Conservation (phyloP, 2,888 invertebrate genomes). For the Rhagophthalmus giganteus region DNA sequence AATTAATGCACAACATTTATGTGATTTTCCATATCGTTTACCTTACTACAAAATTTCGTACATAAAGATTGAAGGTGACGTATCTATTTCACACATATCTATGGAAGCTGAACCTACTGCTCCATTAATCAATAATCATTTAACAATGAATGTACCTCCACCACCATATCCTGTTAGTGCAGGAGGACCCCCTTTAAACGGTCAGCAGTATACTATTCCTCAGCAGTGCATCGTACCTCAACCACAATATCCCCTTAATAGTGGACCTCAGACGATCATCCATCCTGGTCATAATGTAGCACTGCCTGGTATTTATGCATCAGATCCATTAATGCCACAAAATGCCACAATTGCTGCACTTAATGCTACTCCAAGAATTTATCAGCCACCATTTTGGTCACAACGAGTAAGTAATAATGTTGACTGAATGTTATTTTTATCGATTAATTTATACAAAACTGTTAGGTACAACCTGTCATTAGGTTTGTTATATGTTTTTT, state of each 20-base stretch:
- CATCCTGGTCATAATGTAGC: background rate
- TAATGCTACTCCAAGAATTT: background rate
- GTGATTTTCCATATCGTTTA: conserved; percentile 75
- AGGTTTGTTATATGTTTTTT: too few relatives aligned
- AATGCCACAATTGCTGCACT: background rate
- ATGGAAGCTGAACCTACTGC: conserved; percentile 58
- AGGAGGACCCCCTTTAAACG: background rate
- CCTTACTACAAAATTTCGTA: conserved; percentile 67
- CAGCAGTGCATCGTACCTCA: too few relatives aligned
- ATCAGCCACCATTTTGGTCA: background rate
- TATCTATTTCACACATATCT: conserved; percentile 66
- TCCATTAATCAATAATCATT: background rate
- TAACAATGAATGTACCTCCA: background rate
- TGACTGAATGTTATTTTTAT: too few relatives aligned
- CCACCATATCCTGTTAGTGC: background rate
- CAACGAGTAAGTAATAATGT: background rate
- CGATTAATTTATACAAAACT: too few relatives aligned
- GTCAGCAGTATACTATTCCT: too few relatives aligned
- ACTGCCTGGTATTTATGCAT: background rate
- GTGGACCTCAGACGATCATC: background rate
- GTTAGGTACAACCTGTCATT: too few relatives aligned
- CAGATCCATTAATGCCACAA: background rate
- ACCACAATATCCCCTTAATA: background rate
- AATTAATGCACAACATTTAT: conserved; percentile 57
- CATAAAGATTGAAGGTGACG: conserved; percentile 76